Base-by-base conservation (phyloP, 2,113 vertebrate species). In the Nycticorax nycticorax region DNA sequence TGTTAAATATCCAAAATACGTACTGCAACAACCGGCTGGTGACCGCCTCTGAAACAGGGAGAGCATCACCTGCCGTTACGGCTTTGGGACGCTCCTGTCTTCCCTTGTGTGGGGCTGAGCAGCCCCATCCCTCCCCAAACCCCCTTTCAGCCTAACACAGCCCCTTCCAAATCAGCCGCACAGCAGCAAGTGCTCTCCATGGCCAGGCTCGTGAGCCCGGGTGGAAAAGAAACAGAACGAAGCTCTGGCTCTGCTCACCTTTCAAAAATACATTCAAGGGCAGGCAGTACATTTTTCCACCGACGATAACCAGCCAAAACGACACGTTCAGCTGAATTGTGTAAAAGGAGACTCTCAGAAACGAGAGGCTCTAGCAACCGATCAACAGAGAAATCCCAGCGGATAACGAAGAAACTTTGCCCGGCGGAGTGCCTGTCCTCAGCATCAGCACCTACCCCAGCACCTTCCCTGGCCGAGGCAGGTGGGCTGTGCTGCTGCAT, bases 291-390 rank as follows among this genome's bases (percentile, higher is more conserved):
- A 7, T n/a, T 75, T 71, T 86, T 53, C 88, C 92, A 89, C 79
- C 2, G 0, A 30, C 4, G 4, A 32, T n/a, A 66, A 35, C 6
- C 80, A 74, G 79, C 63, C 92, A 80, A 78, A 74, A 74, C 0
- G 63, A 91, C 56, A 56, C n/a, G 2, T 93, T 95, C 91, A 89
- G 94, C 96, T 94, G 94, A 96, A 7, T 72, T 0, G 53, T 53
- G 96, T 96, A 96, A 97, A 84, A 93, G 91, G 92, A 97, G 95
- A 88, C 43, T 37, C 52, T 63, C 76, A 18, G 94, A 85, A 95
- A 93, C 14, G 45, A 56, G 88, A 81, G 60, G 52, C 76, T 74
- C 79, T 88, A 93, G 85, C 68, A 94, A 26, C 3, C 0, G 3
- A 74, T 84, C 67, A 37, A 6, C 0, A 14, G 47, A 89, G 43